Evolutionary conservation across 2,888 invertebrate species (phyloP).

Genomic region (Seira ritae): DNA sequence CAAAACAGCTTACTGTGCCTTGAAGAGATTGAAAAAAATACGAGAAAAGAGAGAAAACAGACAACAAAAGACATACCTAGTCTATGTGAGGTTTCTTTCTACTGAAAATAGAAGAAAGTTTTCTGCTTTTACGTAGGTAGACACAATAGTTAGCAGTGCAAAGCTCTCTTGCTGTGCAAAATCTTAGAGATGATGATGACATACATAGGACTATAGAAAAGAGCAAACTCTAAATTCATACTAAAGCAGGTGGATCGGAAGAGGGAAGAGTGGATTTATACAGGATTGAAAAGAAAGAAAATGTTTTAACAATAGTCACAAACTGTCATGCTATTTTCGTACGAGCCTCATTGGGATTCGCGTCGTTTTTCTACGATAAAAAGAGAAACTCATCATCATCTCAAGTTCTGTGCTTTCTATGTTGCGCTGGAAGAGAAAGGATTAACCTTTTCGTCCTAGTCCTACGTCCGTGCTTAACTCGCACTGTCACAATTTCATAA

Average conservation of each 20-base stretch:
- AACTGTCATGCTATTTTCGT: not conserved
- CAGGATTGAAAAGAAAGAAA: not conserved
- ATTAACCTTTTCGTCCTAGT: not conserved
- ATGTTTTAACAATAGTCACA: conserved; percentile 5
- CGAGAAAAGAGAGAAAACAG: not conserved
- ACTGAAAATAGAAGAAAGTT: not conserved
- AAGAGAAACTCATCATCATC: conserved; percentile 12
- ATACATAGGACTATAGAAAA: not conserved
- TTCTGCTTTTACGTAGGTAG: not conserved
- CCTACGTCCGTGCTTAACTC: not conserved
- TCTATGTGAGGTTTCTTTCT: not conserved
- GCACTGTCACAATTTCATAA: conserved; percentile 15
- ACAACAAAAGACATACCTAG: not conserved
- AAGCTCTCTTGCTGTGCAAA: not conserved
- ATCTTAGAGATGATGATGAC: not conserved
- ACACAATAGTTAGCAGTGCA: not conserved
- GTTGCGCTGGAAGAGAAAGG: not conserved
- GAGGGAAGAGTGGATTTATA: too few species aligned
- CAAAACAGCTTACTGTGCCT: conserved; percentile 24
- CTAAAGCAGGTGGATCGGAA: not conserved
- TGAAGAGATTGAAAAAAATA: not conserved
- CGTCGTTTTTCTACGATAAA: conserved; percentile 2
- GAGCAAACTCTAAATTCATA: not conserved
- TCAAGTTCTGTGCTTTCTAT: not conserved
- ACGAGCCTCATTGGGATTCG: not conserved